phyloP scores from a whole-genome alignment of 2,888 invertebrate species.

The Folsomia candida region DNA sequence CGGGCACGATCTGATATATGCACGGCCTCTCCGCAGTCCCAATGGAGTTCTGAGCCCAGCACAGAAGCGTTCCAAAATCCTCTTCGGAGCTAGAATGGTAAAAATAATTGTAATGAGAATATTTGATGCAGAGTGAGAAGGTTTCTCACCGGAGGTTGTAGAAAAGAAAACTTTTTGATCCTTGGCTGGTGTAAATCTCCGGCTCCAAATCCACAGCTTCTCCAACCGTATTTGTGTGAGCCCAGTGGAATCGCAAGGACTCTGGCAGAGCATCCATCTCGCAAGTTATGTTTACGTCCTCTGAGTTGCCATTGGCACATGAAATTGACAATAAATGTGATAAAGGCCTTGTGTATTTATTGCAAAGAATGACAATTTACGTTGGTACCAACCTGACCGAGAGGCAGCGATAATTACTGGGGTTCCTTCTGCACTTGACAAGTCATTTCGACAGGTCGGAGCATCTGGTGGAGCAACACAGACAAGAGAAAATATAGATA shows the following conservation, averaged over 20 bases:
- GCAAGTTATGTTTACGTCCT: conserved; percentile 50
- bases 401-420: conserved; percentile 50
- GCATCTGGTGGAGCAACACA: conserved; percentile 44
- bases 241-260: conserved; percentile 50
- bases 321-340: no score
- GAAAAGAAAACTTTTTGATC: conserved; percentile 50
- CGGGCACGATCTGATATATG: conserved; percentile 51
- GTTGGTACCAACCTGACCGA: no score
- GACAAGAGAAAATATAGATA: conserved; percentile 20
- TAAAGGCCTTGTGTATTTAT: neutral
- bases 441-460: conserved; percentile 50
- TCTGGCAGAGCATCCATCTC: conserved; percentile 51
- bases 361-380: neutral
- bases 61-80: conserved; percentile 51
- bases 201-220: conserved; percentile 46
- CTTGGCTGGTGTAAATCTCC: conserved; percentile 48
- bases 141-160: conserved; percentile 48
- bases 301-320: no score
- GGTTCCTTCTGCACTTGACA: conserved; percentile 49
- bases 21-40: conserved; percentile 51
- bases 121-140: no score
- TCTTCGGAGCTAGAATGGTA: no score
- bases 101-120: no score
- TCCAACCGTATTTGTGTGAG: conserved; percentile 50
- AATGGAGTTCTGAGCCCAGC: conserved; percentile 51